Percentiles rank a stretch among this genome's conserved stretches.
These are phyloP conservation scores for Anomalospiza imberbis DNA, from an alignment of 2,797 vertebrate genomes.

Conservation along the genomic window DNA sequence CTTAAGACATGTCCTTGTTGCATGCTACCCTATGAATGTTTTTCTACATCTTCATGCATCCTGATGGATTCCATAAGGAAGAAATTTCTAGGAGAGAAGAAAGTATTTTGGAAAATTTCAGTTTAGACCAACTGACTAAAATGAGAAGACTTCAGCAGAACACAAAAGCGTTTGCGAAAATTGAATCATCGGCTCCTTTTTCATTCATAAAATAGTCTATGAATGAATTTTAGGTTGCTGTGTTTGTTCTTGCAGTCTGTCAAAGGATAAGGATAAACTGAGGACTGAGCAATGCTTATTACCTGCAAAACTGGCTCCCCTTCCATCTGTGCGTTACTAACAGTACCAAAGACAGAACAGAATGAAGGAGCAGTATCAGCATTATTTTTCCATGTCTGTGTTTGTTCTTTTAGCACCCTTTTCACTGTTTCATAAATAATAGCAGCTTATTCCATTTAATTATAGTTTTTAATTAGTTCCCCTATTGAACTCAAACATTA, in stretches of 20 bases:
- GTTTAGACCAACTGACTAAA: neutral
- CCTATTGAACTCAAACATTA: neutral
- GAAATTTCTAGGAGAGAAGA: neutral
- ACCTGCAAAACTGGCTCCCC: neutral
- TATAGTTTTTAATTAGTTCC: neutral
- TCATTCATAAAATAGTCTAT: neutral
- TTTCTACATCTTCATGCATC: neutral
- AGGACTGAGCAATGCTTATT: neutral
- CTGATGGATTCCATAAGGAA: neutral
- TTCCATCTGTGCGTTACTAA: neutral
- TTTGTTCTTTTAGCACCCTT: neutral
- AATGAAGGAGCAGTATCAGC: neutral
- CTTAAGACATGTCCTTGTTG: neutral
- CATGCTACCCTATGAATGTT: rapidly evolving
- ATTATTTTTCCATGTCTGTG: neutral
- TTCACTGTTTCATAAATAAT: neutral
- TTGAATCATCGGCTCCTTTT: neutral
- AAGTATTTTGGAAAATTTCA: neutral
- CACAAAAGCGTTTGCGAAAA: rapidly evolving
- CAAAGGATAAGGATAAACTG: neutral
- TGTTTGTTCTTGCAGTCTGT: neutral
- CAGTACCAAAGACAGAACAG: neutral
- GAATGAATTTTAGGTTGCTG: neutral
- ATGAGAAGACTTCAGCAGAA: neutral
- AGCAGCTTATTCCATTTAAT: neutral